These are phyloP conservation scores for Caenorhabditis tropicalis DNA, from an alignment of 1,140 invertebrate genomes.

Conservation along the genomic window DNA sequence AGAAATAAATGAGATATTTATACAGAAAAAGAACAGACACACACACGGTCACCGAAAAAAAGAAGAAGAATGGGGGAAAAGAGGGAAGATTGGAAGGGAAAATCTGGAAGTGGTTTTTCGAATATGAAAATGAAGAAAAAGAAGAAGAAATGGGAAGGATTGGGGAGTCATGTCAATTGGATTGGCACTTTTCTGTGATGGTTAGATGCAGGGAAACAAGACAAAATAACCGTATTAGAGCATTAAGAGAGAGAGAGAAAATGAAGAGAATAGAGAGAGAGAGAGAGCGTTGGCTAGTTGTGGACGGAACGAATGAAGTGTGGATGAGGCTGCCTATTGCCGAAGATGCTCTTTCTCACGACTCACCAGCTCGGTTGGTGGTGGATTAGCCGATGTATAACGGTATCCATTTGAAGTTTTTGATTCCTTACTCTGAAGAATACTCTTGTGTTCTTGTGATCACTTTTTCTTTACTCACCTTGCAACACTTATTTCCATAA, in stretches of 20 bases:
- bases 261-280: not conserved
- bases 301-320: not conserved
- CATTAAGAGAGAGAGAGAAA: constrained; percentile 26
- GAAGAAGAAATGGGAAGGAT: not conserved
- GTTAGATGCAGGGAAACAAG: constrained; percentile 13
- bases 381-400: constrained; percentile 25
- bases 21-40: constrained; percentile 18
- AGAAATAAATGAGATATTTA: constrained; percentile 32
- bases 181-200: constrained; percentile 2
- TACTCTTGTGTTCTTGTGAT: not conserved
- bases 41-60: constrained; percentile 41
- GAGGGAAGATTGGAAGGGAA: not conserved
- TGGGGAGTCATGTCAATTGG: constrained; percentile 11
- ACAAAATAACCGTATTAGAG: constrained; percentile 37
- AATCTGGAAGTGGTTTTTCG: too few relatives aligned
- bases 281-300: not conserved
- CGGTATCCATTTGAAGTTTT: constrained; percentile 13
- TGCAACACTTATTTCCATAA: not conserved
- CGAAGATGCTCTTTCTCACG: constrained; percentile 37
- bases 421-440: constrained; percentile 11
- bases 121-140: too few relatives aligned
- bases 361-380: constrained; percentile 28
- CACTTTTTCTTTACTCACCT: not conserved
- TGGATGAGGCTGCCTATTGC: constrained; percentile 6
- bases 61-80: not conserved